Conservation (phyloP, 2,113 vertebrate genomes). For the Pollimyrus isidori region DNA sequence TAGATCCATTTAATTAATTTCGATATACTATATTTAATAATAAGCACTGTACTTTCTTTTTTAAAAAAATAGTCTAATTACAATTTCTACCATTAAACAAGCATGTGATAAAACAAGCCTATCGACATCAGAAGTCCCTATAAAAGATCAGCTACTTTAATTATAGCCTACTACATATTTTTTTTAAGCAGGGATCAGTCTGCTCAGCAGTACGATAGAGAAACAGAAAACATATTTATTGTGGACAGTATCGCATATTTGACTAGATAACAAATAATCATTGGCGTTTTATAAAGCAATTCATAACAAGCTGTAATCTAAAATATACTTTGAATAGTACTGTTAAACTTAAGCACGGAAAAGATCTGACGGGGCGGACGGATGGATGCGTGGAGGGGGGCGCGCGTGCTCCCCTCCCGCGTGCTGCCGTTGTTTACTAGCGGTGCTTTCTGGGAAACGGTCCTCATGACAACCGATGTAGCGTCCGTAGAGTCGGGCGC, state of each 20-base stretch:
- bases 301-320: not conserved
- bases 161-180: not conserved
- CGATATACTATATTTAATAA: not conserved
- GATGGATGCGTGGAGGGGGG: not conserved
- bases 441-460: slow-evolving; percentile 52
- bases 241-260: not conserved
- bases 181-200: not conserved
- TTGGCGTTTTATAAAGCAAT: not conserved
- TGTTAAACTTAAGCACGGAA: not conserved
- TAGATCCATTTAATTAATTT: not conserved
- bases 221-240: not conserved
- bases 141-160: not conserved
- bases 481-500: slow-evolving; percentile 35
- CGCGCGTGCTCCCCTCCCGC: slow-evolving; percentile 25
- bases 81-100: not conserved
- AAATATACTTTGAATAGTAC: not conserved
- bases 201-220: not conserved
- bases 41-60: not conserved
- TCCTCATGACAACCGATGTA: slow-evolving; percentile 56
- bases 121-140: not conserved
- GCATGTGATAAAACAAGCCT: not conserved
- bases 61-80: not conserved
- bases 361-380: not conserved
- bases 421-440: slow-evolving; percentile 47
- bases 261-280: not conserved